Percentiles rank a stretch among this genome's conserved stretches.
Conservation (phyloP, 2,113 vertebrate species). For the Oplegnathus fasciatus region DNA sequence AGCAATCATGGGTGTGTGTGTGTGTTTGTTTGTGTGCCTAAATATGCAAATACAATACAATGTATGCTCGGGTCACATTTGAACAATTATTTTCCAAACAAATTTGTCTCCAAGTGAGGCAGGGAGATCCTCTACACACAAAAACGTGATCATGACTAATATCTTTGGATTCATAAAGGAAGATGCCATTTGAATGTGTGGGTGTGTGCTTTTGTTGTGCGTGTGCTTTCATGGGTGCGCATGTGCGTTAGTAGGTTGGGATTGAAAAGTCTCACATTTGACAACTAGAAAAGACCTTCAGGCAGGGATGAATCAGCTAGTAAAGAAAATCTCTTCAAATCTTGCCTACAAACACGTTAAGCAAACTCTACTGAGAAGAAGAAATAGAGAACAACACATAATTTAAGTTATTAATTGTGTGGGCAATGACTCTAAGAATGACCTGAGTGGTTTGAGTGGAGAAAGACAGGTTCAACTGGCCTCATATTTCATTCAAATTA, state of each 20-base stretch:
- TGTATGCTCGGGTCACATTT: background rate
- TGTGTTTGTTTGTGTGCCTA: slow-evolving; percentile 1
- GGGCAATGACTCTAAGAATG: background rate
- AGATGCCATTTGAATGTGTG: background rate
- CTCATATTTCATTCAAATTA: background rate
- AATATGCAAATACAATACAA: background rate
- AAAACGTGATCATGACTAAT: background rate
- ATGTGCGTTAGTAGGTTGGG: background rate
- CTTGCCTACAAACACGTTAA: background rate
- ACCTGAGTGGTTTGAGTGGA: background rate
- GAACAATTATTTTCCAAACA: slow-evolving; percentile 2
- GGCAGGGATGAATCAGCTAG: background rate
- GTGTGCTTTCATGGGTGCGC: background rate
- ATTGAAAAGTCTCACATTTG: slow-evolving; percentile 6
- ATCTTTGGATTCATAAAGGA: background rate
- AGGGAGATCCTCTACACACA: background rate
- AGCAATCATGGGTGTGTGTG: slow-evolving; percentile 5
- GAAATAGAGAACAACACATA: background rate
- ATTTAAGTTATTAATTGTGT: background rate
- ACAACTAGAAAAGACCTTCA: slow-evolving; percentile 15
- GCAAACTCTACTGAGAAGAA: background rate
- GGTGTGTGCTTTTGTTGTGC: background rate
- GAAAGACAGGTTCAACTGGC: background rate
- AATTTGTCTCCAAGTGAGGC: background rate
- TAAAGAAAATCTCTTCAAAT: slow-evolving; percentile 7